Evolutionary conservation across 64 coral and sea anemone genomes (phyloP).

Genomic region (Pachyseris speciosa): DNA sequence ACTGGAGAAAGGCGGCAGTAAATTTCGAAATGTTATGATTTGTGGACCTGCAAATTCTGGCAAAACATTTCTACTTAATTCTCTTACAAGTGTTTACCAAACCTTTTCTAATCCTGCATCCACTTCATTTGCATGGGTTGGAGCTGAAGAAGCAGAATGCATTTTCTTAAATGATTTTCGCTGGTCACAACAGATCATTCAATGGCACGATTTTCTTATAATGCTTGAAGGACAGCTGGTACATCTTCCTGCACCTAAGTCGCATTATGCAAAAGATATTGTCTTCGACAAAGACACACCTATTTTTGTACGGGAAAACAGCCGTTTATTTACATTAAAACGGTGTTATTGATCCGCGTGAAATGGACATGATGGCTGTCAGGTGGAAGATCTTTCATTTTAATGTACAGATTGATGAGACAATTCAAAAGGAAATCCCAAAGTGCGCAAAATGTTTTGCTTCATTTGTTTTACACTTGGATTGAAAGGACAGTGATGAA

Average conservation of each 20-base stretch:
- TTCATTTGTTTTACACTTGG: not conserved
- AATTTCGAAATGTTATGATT: slow-evolving; percentile 54
- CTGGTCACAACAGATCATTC: slow-evolving; percentile 11
- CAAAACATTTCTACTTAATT: slow-evolving; percentile 58
- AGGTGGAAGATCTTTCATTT: too few relatives aligned
- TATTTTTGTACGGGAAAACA: not conserved
- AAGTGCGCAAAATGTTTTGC: not conserved
- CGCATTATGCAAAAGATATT: slow-evolving; percentile 53
- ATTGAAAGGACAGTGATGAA: not conserved
- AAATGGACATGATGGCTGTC: slow-evolving; percentile 27
- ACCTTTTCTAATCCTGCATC: slow-evolving; percentile 26
- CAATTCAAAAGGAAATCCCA: not conserved
- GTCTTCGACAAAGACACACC: slow-evolving; percentile 8
- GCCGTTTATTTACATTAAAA: not conserved
- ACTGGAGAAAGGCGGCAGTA: slow-evolving; percentile 29
- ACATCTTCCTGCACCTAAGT: slow-evolving; percentile 26
- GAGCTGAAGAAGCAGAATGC: slow-evolving; percentile 14
- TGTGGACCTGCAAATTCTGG: slow-evolving; percentile 38
- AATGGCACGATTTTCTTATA: slow-evolving; percentile 45
- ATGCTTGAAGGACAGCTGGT: slow-evolving; percentile 38
- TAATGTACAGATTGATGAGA: not conserved
- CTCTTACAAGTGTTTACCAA: not conserved
- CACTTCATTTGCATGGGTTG: slow-evolving; percentile 48
- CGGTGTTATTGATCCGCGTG: slow-evolving; percentile 8
- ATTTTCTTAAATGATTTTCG: slow-evolving; percentile 57